Evolutionary conservation across 2,888 invertebrate species (phyloP).

Genomic region (Gymnoscelis rufifasciata): DNA sequence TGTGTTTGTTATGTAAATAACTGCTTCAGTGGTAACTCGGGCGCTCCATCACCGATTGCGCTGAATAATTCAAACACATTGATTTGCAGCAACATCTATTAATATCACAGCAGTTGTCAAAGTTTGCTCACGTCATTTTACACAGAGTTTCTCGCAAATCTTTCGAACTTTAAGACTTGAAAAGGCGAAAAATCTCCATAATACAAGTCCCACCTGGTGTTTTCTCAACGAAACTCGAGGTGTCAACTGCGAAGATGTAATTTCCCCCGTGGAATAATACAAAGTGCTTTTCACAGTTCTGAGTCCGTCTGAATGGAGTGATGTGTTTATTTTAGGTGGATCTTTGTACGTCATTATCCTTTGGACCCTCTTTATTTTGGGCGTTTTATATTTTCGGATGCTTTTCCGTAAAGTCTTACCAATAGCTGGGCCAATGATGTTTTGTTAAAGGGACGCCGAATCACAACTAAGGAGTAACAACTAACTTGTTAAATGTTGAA

Average conservation of each 20-base stretch:
- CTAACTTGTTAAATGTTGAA: too few species aligned
- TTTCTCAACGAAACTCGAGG: slow-evolving; percentile 15
- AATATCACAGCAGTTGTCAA: too few species aligned
- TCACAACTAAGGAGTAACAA: too few species aligned
- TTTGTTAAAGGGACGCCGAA: too few species aligned
- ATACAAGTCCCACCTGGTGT: slow-evolving; percentile 14
- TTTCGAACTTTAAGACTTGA: slow-evolving; percentile 15
- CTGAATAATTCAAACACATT: too few species aligned
- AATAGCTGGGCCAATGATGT: too few species aligned
- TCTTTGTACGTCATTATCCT: slow-evolving; percentile 4
- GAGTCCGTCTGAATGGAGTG: slow-evolving; percentile 1
- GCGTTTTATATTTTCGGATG: background rate
- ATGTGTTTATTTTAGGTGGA: slow-evolving; percentile 6
- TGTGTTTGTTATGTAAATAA: too few species aligned
- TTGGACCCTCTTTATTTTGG: background rate
- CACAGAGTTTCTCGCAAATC: background rate
- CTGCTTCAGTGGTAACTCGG: too few species aligned
- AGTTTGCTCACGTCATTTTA: too few species aligned
- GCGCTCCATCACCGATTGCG: too few species aligned
- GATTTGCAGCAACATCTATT: too few species aligned
- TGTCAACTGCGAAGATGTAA: slow-evolving; percentile 15
- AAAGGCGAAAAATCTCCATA: slow-evolving; percentile 17
- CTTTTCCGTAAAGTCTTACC: background rate
- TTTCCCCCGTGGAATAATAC: slow-evolving; percentile 16
- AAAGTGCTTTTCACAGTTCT: slow-evolving; percentile 13